phyloP scores from a whole-genome alignment of 2,888 invertebrate genomes.

The Acleris emargana region DNA sequence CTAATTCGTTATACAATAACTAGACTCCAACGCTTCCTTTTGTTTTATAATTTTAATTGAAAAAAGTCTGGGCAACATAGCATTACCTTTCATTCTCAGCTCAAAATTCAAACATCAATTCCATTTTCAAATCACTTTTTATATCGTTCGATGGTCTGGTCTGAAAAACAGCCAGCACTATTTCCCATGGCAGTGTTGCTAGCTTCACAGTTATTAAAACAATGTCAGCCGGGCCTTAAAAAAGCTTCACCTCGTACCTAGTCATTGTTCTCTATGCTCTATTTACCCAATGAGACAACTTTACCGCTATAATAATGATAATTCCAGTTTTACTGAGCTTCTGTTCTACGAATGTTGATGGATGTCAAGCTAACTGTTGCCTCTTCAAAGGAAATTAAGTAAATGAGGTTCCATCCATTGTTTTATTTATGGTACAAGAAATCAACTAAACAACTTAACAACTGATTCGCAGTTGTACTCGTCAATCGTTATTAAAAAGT shows the following conservation, averaged over 20 bases:
- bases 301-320: constrained; percentile 53
- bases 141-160: constrained; percentile 15
- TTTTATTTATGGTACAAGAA: background rate
- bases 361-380: constrained; percentile 30
- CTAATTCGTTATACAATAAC: constrained; percentile 34
- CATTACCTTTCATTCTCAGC: too few species aligned
- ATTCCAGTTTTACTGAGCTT: constrained; percentile 32
- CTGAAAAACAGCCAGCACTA: constrained; percentile 22
- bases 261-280: constrained; percentile 76
- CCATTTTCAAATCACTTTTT: constrained; percentile 22
- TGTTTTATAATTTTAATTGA: constrained; percentile 14
- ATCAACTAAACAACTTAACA: background rate
- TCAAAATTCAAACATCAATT: background rate
- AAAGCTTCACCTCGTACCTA: constrained; percentile 54
- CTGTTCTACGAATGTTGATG: constrained; percentile 31
- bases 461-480: too few species aligned
- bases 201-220: constrained; percentile 58
- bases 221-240: constrained; percentile 48
- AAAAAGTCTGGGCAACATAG: background rate
- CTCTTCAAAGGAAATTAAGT: constrained; percentile 12
- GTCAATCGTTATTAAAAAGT: too few species aligned
- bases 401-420: constrained; percentile 23
- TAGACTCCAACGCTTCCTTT: constrained; percentile 24
- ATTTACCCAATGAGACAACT: constrained; percentile 65
- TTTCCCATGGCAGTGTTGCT: constrained; percentile 53